These are phyloP conservation scores for Squalus acanthias DNA, from an alignment of 2,797 vertebrate genomes.

Conservation along the genomic window DNA sequence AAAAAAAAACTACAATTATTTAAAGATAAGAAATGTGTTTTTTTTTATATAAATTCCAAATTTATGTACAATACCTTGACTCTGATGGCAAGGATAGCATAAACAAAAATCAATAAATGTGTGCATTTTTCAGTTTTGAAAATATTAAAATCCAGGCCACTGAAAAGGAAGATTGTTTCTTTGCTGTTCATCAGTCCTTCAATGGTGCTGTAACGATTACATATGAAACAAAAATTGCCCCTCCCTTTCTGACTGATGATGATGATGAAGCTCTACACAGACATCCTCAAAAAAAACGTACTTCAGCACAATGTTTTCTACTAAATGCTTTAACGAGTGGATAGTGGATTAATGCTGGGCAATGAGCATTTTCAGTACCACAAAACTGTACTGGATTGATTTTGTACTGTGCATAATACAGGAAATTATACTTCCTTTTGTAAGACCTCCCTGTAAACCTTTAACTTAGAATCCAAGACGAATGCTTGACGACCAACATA, in stretches of 20 bases:
- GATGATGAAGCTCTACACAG: neutral
- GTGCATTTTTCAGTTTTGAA: neutral
- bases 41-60: neutral
- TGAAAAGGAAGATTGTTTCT: neutral
- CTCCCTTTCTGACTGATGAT: neutral
- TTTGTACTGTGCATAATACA: neutral
- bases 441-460: constrained; percentile 31
- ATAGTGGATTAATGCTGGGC: neutral
- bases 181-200: neutral
- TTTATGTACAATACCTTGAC: neutral
- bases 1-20: neutral
- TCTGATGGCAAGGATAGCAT: neutral
- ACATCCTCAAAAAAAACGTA: neutral
- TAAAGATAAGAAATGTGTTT: neutral
- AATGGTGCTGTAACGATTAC: neutral
- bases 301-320: neutral
- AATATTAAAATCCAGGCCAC: neutral
- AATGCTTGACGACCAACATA: neutral
- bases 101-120: neutral
- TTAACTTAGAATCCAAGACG: neutral
- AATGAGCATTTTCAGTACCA: neutral
- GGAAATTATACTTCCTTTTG: constrained; percentile 20
- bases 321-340: neutral
- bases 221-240: neutral
- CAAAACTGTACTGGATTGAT: neutral